A percentile compares a stretch with the other conserved stretches of the same genome.
phyloP scores from a whole-genome alignment of 2,797 vertebrate species.

The Columba guinea region DNA sequence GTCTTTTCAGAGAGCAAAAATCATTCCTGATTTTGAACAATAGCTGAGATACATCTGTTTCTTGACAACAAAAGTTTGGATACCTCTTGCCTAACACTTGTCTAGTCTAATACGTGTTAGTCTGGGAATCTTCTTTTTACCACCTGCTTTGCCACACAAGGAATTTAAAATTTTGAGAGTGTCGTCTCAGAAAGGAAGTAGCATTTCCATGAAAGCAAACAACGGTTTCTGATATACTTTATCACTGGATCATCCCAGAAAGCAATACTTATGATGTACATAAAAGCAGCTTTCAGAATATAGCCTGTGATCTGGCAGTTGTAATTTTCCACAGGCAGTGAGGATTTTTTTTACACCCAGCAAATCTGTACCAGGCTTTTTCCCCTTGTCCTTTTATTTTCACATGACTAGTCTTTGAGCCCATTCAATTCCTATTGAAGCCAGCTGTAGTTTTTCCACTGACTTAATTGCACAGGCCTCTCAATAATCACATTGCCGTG shows the following conservation, averaged over 20 bases:
- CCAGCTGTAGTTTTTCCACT: slow-evolving; percentile 37
- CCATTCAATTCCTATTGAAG: not conserved
- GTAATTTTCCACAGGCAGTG: not conserved
- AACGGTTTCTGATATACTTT: not conserved
- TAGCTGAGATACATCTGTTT: not conserved
- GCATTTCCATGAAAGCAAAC: not conserved
- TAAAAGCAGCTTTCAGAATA: slow-evolving; percentile 13
- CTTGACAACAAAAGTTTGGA: not conserved
- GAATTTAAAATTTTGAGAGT: not conserved
- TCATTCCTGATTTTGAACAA: not conserved
- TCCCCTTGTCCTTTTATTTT: not conserved
- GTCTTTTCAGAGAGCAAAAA: not conserved
- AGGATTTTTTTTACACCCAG: not conserved
- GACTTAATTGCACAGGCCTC: not conserved
- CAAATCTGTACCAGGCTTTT: not conserved
- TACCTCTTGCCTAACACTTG: not conserved
- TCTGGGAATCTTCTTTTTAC: not conserved
- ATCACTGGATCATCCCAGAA: not conserved
- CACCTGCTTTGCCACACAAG: not conserved
- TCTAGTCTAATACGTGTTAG: not conserved
- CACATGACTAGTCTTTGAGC: not conserved
- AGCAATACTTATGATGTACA: not conserved
- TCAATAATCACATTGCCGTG: not conserved
- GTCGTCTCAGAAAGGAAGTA: not conserved
- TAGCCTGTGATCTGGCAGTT: not conserved